A percentile compares a stretch with the other conserved stretches of the same genome.
phyloP scores from a whole-genome alignment of 2,797 vertebrate species.

The Anolis apletophallus region DNA sequence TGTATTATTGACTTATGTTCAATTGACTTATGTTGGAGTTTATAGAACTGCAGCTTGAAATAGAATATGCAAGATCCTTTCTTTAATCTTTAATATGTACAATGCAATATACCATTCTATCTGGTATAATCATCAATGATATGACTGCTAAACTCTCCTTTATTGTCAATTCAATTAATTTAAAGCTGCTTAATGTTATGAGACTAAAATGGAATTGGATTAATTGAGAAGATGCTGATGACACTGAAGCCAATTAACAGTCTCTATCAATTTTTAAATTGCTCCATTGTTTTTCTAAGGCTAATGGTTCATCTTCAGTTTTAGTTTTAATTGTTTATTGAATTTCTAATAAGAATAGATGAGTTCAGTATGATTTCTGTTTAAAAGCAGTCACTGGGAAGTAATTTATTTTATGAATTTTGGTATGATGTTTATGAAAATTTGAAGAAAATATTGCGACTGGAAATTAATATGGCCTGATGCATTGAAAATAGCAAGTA shows the following conservation, averaged over 20 bases:
- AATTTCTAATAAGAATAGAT: background rate
- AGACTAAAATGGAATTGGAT: constrained; percentile 45
- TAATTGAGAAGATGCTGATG: constrained; percentile 30
- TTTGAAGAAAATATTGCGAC: background rate
- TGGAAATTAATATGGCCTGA: background rate
- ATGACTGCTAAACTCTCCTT: constrained; percentile 8
- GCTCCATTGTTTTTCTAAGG: constrained; percentile 31
- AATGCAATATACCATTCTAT: background rate
- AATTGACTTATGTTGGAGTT: background rate
- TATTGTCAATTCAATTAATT: constrained; percentile 32
- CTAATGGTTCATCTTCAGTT: background rate
- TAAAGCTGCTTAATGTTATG: constrained; percentile 34
- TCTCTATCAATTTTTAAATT: constrained; percentile 29
- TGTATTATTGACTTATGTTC: background rate
- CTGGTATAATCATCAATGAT: constrained; percentile 20
- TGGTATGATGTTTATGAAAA: background rate
- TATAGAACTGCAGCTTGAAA: background rate
- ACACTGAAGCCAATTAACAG: constrained; percentile 7
- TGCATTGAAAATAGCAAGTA: background rate
- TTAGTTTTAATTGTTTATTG: constrained; percentile 23
- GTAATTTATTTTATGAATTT: constrained; percentile 24
- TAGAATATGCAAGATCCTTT: background rate
- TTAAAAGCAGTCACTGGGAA: background rate
- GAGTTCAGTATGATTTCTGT: background rate
- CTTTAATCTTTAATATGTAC: background rate